phyloP scores from a whole-genome alignment of 2,797 vertebrate species.

The Cercopithecus diana region DNA sequence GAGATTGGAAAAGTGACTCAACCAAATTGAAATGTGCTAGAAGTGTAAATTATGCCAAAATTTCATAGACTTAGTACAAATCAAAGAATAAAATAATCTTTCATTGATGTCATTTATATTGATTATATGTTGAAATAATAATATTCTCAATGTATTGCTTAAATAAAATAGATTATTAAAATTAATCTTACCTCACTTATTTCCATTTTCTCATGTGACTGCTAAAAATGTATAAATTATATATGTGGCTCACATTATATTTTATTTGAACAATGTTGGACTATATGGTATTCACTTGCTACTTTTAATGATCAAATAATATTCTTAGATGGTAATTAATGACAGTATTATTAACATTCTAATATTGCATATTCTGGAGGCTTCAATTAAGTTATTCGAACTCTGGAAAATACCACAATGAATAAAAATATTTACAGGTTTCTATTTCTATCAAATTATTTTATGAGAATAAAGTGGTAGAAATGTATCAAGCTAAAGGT shows the following conservation, averaged over 20 bases:
- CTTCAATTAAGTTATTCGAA: not conserved
- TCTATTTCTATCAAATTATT: not conserved
- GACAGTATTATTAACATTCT: not conserved
- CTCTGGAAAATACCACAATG: not conserved
- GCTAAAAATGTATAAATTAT: not conserved
- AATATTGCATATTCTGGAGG: not conserved
- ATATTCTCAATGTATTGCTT: not conserved
- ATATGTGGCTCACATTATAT: not conserved
- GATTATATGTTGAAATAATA: not conserved
- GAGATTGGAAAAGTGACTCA: not conserved
- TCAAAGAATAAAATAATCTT: not conserved
- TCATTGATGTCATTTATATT: not conserved
- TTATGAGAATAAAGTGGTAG: not conserved
- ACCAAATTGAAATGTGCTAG: not conserved
- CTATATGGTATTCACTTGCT: not conserved
- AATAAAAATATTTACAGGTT: not conserved
- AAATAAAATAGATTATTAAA: not conserved
- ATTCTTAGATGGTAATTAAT: not conserved
- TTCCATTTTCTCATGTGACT: not conserved
- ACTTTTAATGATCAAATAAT: not conserved
- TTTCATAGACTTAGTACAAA: not conserved
- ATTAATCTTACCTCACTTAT: not conserved
- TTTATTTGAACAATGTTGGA: not conserved
- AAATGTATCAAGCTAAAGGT: not conserved
- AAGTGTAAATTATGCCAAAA: not conserved